These are phyloP conservation scores for Saccostrea glomerata DNA, from an alignment of 1,140 invertebrate species.

Conservation along the genomic window DNA sequence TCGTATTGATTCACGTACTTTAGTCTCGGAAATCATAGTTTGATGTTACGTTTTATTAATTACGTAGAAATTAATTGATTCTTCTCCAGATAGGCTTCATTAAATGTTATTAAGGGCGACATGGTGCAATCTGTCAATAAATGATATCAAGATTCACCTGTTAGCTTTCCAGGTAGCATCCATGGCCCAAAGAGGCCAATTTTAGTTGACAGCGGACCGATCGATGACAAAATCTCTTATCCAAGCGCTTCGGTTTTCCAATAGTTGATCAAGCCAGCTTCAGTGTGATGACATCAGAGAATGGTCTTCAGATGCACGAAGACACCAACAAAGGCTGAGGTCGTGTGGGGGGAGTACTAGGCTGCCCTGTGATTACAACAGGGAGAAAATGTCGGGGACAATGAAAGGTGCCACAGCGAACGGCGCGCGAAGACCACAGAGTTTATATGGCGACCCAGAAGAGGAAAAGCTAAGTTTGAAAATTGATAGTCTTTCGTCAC, in stretches of 20 bases:
- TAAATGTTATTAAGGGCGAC: neutral
- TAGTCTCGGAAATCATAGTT: neutral
- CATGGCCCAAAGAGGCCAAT: neutral
- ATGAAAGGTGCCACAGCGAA: constrained; percentile 2
- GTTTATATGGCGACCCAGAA: constrained; percentile 68
- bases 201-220: constrained; percentile 9
- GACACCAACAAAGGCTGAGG: neutral
- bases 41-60: neutral
- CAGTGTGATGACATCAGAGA: neutral
- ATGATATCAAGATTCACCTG: constrained; percentile 18
- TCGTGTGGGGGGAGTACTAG: neutral
- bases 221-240: constrained; percentile 28
- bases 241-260: constrained; percentile 36
- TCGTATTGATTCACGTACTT: neutral
- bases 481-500: constrained; percentile 69
- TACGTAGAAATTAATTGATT: neutral
- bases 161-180: constrained; percentile 26
- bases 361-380: neutral
- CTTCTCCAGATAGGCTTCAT: neutral
- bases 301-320: constrained; percentile 16
- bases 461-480: constrained; percentile 73
- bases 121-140: neutral
- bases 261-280: constrained; percentile 4
- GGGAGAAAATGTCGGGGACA: neutral
- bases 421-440: constrained; percentile 42